Evolutionary conservation across 2,113 vertebrate genomes (phyloP).

Genomic region (Emydocephalus ijimae): DNA sequence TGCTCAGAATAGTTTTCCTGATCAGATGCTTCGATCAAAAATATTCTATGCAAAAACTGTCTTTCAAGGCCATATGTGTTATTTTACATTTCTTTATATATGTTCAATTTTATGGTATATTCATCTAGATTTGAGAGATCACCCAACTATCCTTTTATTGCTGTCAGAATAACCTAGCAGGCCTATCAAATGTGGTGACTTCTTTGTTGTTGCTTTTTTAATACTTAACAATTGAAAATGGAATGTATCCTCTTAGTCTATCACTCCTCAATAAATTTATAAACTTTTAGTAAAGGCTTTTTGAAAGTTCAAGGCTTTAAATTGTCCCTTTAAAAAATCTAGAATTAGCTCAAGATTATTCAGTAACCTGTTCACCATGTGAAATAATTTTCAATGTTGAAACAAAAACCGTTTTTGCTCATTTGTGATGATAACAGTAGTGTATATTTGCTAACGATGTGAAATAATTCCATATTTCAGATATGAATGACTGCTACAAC

Average conservation of each 20-base stretch:
- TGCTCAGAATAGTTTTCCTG: neutral
- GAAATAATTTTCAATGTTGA: neutral
- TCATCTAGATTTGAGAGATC: neutral
- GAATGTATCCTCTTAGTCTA: neutral
- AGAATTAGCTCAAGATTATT: neutral
- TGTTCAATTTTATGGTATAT: neutral
- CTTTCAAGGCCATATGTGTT: neutral
- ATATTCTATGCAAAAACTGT: neutral
- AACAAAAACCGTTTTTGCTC: neutral
- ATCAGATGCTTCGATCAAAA: neutral
- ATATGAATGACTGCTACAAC: neutral
- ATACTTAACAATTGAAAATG: neutral
- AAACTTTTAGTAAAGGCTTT: neutral
- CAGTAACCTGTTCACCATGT: neutral
- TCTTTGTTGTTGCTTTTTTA: neutral
- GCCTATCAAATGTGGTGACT: neutral
- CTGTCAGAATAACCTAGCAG: neutral
- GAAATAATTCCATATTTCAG: neutral
- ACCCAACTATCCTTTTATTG: neutral
- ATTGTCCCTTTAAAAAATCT: neutral
- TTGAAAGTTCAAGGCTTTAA: neutral
- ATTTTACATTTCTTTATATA: neutral
- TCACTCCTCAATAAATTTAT: neutral
- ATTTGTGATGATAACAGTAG: neutral
- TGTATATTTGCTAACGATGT: neutral